Evolutionary conservation across 2,113 vertebrate genomes (phyloP).

Genomic region (Tympanuchus pallidicinctus): DNA sequence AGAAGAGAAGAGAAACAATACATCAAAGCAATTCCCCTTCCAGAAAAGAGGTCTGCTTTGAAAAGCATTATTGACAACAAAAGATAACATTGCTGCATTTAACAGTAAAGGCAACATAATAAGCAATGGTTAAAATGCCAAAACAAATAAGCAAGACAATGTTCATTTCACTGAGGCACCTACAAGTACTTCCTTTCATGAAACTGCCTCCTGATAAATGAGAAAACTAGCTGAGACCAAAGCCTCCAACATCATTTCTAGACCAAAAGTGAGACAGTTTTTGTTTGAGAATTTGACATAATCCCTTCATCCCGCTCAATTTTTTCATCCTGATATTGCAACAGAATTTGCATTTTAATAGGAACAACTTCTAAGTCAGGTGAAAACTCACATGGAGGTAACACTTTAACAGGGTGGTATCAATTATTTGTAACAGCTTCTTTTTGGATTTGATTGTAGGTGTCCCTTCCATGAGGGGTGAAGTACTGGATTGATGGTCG

Average conservation of each 20-base stretch:
- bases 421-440: conserved; percentile 97
- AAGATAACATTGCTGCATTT: background rate
- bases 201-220: background rate
- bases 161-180: background rate
- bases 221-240: background rate
- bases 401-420: conserved; percentile 96
- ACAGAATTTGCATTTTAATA: rapidly evolving
- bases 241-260: background rate
- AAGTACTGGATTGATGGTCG: conserved; percentile 90
- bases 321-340: background rate
- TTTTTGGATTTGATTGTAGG: conserved; percentile 98
- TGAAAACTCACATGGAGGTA: conserved; percentile 90
- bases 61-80: background rate
- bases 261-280: background rate
- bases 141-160: background rate
- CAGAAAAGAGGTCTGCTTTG: background rate
- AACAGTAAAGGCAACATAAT: background rate
- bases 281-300: background rate
- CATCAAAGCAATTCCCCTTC: background rate
- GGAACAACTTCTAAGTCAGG: background rate
- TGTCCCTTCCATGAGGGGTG: conserved; percentile 95
- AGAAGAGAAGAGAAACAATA: background rate
- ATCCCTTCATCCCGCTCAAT: background rate
- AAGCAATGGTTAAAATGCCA: background rate
- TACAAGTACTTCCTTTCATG: background rate